Base-by-base conservation (phyloP, 2,797 vertebrate species). In the Gouania willdenowi region DNA sequence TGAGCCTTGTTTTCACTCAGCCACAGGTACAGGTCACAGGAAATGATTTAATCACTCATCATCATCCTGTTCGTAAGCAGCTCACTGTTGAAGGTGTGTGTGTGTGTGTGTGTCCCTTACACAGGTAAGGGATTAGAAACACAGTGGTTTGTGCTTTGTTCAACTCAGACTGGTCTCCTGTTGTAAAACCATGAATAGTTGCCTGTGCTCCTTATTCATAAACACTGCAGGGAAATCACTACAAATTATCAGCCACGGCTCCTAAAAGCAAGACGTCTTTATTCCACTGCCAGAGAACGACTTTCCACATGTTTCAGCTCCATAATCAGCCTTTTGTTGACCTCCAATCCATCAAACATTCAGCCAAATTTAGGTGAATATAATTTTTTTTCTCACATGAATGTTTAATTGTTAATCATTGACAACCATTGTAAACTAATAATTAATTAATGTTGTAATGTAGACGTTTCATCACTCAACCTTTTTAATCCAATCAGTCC, bases 91-190 rank as follows among this genome's bases (percentile, higher is more conserved):
- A n/a, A 34, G 41, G 40, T 13, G 12, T 38, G 20, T 24, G 31
- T 13, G 7, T 30, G 34, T 28, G 41, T 31, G 41, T 16, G 33
- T 8, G n/a, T 9, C 34, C 16, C 12, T 15, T 12, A 11, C 56
- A 26, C 47, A 25, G 56, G 66, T 75, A 29, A n/a, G 12, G 55
- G 28, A 36, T 40, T 35, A 53, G 54, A 71, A 46, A 66, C n/a
- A 66, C 52, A 52, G 44, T 35, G 65, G 10, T 58, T 70, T 70
- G 74, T 59, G 58, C 63, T 66, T 60, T 72, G 73, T 71, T 26
- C 15, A 0, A 23, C 14, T 25, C 58, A 70, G 56, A 75, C 73
- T 68, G 57, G 36, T 42, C 60, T 44, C 65, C 54, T 63, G 73
- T 77, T 60, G 47, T 73, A 59, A 3, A 0, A 1, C 3, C 30